phyloP scores from a whole-genome alignment of 2,888 invertebrate genomes.

The Arrhopalites spinosus region DNA sequence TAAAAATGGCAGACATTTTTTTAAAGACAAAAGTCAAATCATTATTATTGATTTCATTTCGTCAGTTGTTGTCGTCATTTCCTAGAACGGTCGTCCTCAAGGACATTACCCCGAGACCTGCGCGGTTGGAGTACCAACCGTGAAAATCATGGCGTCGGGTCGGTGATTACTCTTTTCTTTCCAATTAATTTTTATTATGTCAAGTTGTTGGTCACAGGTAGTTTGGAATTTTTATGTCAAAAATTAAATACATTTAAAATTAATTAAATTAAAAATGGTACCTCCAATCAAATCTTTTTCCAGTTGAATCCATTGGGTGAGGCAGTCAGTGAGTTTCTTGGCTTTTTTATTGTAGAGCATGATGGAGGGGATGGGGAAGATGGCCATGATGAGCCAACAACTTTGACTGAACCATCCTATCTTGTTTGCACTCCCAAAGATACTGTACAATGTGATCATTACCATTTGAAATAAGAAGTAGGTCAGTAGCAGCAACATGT shows the following conservation, averaged over 20 bases:
- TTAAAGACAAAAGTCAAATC: slow-evolving; percentile 4
- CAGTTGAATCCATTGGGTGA: slow-evolving; percentile 55
- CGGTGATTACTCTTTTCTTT: too few relatives aligned
- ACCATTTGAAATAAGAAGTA: slow-evolving; percentile 53
- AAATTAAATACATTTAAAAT: too few relatives aligned
- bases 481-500: slow-evolving; percentile 44
- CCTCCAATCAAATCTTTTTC: slow-evolving; percentile 55
- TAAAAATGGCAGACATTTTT: background rate
- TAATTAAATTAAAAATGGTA: slow-evolving; percentile 22
- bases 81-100: too few relatives aligned
- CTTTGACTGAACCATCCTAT: slow-evolving; percentile 54
- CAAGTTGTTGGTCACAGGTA: too few relatives aligned
- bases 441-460: slow-evolving; percentile 52
- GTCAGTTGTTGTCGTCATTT: too few relatives aligned
- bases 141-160: too few relatives aligned
- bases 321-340: slow-evolving; percentile 52
- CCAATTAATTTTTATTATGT: too few relatives aligned
- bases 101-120: too few relatives aligned
- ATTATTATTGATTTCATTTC: slow-evolving; percentile 11
- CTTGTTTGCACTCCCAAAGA: slow-evolving; percentile 54
- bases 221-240: too few relatives aligned
- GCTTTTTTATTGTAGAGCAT: slow-evolving; percentile 52
- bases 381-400: slow-evolving; percentile 55
- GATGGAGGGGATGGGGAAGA: slow-evolving; percentile 52
- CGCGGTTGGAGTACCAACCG: too few relatives aligned